phyloP scores from a whole-genome alignment of 2,113 vertebrate genomes.

The Nycticebus coucang region DNA sequence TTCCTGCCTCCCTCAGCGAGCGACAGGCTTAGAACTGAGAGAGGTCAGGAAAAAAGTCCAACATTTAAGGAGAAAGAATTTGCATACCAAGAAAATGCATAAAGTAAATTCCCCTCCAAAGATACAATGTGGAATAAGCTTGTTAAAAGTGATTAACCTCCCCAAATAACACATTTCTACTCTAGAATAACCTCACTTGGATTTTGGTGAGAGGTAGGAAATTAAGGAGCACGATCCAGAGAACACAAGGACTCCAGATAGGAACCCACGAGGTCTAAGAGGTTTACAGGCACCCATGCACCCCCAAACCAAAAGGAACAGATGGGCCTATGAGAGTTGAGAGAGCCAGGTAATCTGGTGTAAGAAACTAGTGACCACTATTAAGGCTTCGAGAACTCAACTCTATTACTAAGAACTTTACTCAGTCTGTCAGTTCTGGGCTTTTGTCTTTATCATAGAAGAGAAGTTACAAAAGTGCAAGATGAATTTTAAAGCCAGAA shows the following conservation, averaged over 20 bases:
- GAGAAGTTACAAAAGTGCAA: background rate
- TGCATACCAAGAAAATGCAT: background rate
- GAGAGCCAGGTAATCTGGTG: background rate
- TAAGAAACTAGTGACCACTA: background rate
- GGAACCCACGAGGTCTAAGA: background rate
- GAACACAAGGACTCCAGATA: background rate
- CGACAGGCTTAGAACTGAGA: background rate
- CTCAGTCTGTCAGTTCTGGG: background rate
- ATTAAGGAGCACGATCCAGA: background rate
- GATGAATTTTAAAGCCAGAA: background rate
- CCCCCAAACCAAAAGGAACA: background rate
- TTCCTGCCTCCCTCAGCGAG: background rate
- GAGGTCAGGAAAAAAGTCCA: slow-evolving; percentile 31
- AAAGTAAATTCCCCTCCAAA: slow-evolving; percentile 2
- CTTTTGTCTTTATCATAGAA: background rate
- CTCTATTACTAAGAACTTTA: background rate
- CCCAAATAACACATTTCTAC: background rate
- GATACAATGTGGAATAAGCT: background rate
- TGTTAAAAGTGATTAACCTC: slow-evolving; percentile 42
- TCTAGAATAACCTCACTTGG: background rate
- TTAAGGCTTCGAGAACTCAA: background rate
- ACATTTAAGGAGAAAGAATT: background rate
- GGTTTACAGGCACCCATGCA: background rate
- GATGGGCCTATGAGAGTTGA: background rate
- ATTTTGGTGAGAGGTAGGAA: background rate